phyloP scores from a whole-genome alignment of 2,113 vertebrate species.

The human (Homo sapiens) region GRCh38 chr22:48758001-48758500 shows the following conservation, averaged over 20 bases:
- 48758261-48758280: not conserved
- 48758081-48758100: not conserved
- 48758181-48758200: not conserved
- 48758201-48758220: accelerated
- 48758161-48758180: not conserved
- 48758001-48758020: accelerated
- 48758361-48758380: not conserved
- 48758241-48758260: not conserved
- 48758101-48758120: not conserved
- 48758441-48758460: not conserved
- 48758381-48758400: not conserved
- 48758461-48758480: not conserved
- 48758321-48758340: not conserved
- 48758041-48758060: not conserved
- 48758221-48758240: not conserved
- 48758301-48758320: not conserved
- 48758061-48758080: not conserved
- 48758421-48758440: not conserved
- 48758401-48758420: accelerated
- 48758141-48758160: not conserved
- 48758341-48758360: not conserved
- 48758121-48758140: accelerated
- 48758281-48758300: not conserved
- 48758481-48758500: not conserved
- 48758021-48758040: not conserved